Conservation (phyloP, 1,140 invertebrate genomes). For the Trichonephila clavata region DNA sequence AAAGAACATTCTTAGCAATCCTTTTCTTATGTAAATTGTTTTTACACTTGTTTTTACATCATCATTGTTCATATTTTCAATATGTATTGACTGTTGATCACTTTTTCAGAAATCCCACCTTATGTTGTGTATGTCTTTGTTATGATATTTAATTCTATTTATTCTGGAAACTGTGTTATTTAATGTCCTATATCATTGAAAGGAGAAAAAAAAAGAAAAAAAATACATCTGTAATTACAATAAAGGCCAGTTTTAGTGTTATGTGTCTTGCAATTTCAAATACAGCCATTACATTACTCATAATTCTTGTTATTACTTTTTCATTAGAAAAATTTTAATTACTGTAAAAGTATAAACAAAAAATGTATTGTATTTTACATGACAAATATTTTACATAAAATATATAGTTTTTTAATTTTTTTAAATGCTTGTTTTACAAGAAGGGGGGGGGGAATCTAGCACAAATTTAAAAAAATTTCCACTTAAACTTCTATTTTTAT, state of each 20-base stretch:
- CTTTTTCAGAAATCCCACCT: slow-evolving; percentile 74
- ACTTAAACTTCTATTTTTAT: too few relatives aligned
- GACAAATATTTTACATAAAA: too few relatives aligned
- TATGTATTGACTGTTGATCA: slow-evolving; percentile 73
- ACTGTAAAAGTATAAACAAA: too few relatives aligned
- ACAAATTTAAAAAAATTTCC: too few relatives aligned
- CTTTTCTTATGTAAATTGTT: slow-evolving; percentile 56
- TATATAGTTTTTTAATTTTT: too few relatives aligned
- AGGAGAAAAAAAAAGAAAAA: slow-evolving; percentile 38
- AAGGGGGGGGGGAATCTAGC: too few relatives aligned
- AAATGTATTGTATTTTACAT: too few relatives aligned
- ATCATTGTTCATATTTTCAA: slow-evolving; percentile 73
- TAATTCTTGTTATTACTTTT: too few relatives aligned
- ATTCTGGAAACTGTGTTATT: slow-evolving; percentile 76
- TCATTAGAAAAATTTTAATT: too few relatives aligned
- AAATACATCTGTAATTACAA: slow-evolving; percentile 71
- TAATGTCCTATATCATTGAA: slow-evolving; percentile 69
- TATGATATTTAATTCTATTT: slow-evolving; percentile 77
- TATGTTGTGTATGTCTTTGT: slow-evolving; percentile 76
- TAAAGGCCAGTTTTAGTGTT: slow-evolving; percentile 78
- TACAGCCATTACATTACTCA: neutral
- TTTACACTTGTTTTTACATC: slow-evolving; percentile 64
- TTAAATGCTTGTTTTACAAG: too few relatives aligned
- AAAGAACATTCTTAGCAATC: slow-evolving; percentile 56
- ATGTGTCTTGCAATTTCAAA: slow-evolving; percentile 20